Evolutionary conservation across 2,113 vertebrate species (phyloP).

Genomic region (Genyomyrus donnyi): DNA sequence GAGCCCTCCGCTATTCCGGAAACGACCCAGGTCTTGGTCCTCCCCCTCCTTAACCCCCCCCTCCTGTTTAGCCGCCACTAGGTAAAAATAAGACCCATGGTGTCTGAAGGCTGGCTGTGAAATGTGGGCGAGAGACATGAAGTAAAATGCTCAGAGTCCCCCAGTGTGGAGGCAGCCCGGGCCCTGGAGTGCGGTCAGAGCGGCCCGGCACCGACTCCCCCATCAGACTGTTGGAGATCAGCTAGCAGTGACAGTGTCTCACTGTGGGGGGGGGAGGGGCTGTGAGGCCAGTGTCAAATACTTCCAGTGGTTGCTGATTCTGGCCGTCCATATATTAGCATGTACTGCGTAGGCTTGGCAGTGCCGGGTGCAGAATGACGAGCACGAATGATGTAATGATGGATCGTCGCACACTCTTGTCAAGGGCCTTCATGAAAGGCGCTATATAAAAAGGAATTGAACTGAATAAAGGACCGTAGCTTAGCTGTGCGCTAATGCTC

Average conservation of each 20-base stretch:
- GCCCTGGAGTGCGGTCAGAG: constrained; percentile 17
- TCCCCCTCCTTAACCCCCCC: background rate
- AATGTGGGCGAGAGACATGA: constrained; percentile 56
- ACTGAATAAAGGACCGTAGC: background rate
- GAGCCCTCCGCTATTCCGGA: background rate
- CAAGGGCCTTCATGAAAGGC: background rate
- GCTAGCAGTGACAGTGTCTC: background rate
- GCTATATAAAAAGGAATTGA: background rate
- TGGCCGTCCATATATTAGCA: background rate
- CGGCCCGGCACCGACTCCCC: background rate
- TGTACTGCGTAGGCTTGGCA: background rate
- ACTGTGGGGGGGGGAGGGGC: constrained; percentile 37
- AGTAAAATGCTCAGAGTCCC: constrained; percentile 44
- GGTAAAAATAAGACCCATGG: constrained; percentile 20
- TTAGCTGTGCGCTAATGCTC: background rate
- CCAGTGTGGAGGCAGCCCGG: background rate
- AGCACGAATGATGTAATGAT: background rate
- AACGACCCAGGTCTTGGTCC: background rate
- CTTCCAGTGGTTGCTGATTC: background rate
- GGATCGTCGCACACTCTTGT: background rate
- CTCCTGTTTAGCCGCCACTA: background rate
- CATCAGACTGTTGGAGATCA: background rate
- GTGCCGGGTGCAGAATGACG: background rate
- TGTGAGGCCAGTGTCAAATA: background rate
- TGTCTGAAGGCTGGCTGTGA: constrained; percentile 47